A percentile compares a stretch with the other conserved stretches of the same genome.
Conservation (phyloP, 2,888 invertebrate genomes). For the Conops quadrifasciatus region DNA sequence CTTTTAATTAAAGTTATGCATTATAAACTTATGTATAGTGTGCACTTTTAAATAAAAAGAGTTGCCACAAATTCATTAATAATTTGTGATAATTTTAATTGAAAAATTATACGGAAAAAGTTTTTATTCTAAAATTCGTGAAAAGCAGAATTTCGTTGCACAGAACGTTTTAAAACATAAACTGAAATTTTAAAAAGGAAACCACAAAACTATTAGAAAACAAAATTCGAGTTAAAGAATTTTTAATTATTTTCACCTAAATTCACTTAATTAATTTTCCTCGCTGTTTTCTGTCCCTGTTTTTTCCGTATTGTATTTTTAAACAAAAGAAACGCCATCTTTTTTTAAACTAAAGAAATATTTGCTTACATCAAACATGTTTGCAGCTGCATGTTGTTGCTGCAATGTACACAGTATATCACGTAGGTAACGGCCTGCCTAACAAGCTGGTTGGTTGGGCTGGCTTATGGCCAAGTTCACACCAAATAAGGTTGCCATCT, state of each 20-base stretch:
- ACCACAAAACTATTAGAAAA: not conserved
- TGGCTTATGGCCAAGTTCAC: conserved; percentile 9
- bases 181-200: not conserved
- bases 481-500: conserved; percentile 2
- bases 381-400: not conserved
- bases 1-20: not conserved
- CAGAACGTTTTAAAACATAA: no score
- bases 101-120: no score
- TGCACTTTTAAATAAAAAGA: no score
- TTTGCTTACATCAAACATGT: not conserved
- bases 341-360: conserved; percentile 2
- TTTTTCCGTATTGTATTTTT: not conserved
- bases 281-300: not conserved
- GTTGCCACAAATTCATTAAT: no score
- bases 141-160: no score
- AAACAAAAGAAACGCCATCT: not conserved
- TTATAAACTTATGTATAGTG: not conserved
- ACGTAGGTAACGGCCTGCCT: not conserved
- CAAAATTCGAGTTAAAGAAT: not conserved
- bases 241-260: not conserved
- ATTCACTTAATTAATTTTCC: not conserved
- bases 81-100: no score
- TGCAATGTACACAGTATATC: not conserved
- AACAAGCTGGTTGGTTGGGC: not conserved
- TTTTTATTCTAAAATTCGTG: no score